These are phyloP conservation scores for Physocephala rufipes DNA, from an alignment of 2,888 invertebrate genomes.

Conservation along the genomic window DNA sequence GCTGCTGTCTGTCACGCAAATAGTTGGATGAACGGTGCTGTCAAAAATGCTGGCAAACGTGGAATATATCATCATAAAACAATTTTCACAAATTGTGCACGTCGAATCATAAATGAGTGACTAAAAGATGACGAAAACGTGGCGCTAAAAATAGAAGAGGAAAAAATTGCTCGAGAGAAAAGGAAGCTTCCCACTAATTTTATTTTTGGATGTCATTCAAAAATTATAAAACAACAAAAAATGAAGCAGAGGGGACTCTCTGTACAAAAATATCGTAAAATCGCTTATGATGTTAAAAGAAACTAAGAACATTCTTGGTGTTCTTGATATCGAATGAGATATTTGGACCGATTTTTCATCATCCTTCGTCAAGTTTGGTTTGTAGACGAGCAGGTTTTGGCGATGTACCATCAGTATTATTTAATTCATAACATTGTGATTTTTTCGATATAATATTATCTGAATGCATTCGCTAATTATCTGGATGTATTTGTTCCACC, in stretches of 20 bases:
- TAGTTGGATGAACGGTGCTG: conserved; percentile 11
- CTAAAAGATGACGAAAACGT: conserved; percentile 9
- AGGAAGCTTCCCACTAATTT: neutral
- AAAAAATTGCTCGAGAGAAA: no score
- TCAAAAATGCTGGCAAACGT: conserved; percentile 27
- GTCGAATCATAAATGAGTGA: conserved; percentile 48
- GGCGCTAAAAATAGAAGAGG: neutral
- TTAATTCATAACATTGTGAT: no score
- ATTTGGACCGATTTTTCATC: no score
- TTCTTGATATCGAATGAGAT: no score
- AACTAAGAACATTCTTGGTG: no score
- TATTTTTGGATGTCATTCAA: conserved; percentile 34
- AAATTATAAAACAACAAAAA: neutral
- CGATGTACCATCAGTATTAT: no score
- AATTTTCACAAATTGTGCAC: conserved; percentile 49
- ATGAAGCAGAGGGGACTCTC: conserved; percentile 5
- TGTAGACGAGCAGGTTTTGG: no score
- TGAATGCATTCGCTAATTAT: no score
- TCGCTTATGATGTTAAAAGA: neutral
- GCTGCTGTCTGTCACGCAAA: conserved; percentile 11
- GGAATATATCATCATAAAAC: conserved; percentile 32
- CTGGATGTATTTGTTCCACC: no score
- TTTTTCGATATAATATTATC: no score
- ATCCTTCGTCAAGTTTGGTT: no score
- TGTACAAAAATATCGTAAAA: conserved; percentile 17